Evolutionary conservation across 1,140 invertebrate genomes (phyloP).

Genomic region (Saccostrea cuccullata): DNA sequence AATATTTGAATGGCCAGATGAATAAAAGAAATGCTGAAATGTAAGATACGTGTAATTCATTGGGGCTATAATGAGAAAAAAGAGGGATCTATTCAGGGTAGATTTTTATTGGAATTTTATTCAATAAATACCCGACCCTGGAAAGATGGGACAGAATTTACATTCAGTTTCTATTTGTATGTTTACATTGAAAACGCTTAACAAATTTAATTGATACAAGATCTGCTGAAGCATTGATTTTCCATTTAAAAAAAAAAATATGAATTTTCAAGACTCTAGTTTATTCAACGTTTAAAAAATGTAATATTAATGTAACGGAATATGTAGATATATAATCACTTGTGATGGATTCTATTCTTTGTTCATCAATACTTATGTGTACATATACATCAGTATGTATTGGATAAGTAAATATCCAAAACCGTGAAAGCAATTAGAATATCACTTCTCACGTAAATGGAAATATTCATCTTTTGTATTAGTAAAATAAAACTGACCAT

Average conservation of each 20-base stretch:
- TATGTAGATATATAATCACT: neutral
- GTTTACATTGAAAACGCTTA: too few species aligned
- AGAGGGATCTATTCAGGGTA: too few species aligned
- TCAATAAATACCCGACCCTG: too few species aligned
- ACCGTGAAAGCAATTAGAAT: slow-evolving; percentile 23
- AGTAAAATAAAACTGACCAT: neutral
- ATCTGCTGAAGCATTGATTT: neutral
- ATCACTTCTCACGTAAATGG: neutral
- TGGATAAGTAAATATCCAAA: neutral
- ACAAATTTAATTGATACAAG: neutral
- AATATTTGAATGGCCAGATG: too few species aligned
- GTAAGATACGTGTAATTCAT: too few species aligned
- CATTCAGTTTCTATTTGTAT: too few species aligned
- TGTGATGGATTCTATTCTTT: neutral
- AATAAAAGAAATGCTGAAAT: too few species aligned
- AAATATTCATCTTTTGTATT: neutral
- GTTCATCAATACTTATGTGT: neutral
- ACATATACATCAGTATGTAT: slow-evolving; percentile 9
- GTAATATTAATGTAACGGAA: neutral
- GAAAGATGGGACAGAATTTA: too few species aligned
- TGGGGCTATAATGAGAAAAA: too few species aligned
- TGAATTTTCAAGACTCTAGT: neutral
- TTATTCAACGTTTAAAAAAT: neutral
- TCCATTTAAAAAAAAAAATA: neutral
- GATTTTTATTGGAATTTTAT: too few species aligned